Base-by-base conservation (phyloP, 2,888 invertebrate species). In the Drosophila mayaguana region DNA sequence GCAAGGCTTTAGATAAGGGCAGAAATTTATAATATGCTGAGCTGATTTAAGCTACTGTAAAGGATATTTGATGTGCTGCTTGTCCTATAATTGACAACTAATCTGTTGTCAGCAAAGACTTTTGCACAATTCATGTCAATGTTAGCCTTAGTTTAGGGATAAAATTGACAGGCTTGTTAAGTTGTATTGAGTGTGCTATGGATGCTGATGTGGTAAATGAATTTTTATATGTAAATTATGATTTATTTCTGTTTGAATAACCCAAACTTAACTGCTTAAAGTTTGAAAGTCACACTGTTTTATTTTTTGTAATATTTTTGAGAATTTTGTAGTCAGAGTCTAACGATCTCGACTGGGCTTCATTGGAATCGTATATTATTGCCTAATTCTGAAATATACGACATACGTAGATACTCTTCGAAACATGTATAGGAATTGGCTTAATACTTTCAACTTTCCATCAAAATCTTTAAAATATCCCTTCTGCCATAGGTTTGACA, bases 11-110 rank as follows among this genome's bases (percentile, higher is more conserved):
- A 32, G 32, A 18, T 50, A n/a, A 40, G 28, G 14, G n/a, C 14
- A 54, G 8, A 28, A 28, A 54, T 40, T 25, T 11, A 22, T n/a
- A 40, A 38, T 40, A 28, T 54, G 8, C 40, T 40, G 38, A 54
- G 54, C 40, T 38, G 18, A 40, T 11, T 28, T 40, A 54, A 54
- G 54, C 54, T 5, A 18, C n/a, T 40, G 2, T 40, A 12, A 28
- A 8, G 51, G 18, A 50, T 50, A 50, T 32, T 28, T 28, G 28
- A 40, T 25, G 3, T 28, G n/a, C n/a, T 11, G n/a, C 3, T 18
- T 32, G 28, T 28, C 8, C 28, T 28, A 20, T 18, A 50, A 32
- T 32, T 53, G 38, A 53, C 22, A 40, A 40, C 12, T 28, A 40
- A 28, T 38, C 22, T 40, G 28, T 25, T 54, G 38, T 40, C 25